phyloP scores from a whole-genome alignment of 2,113 vertebrate species.

The Himantopus leucocephalus region DNA sequence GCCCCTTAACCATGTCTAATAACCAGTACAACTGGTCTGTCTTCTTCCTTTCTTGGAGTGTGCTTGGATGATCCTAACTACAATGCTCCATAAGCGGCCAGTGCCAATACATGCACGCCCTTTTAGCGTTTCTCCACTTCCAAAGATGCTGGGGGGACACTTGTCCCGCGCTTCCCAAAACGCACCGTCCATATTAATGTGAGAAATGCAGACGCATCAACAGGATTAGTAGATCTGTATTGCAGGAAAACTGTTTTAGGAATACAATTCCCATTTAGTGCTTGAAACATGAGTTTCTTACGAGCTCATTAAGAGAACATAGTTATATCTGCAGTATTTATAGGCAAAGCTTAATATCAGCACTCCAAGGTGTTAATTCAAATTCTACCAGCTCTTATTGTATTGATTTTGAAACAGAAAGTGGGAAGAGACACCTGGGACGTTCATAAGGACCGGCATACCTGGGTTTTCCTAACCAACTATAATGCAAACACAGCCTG shows the following conservation, averaged over 20 bases:
- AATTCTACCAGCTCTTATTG: not conserved
- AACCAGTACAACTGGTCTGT: conserved; percentile 55
- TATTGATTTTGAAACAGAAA: not conserved
- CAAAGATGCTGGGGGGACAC: not conserved
- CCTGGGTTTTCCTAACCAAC: not conserved
- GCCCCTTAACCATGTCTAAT: conserved; percentile 36
- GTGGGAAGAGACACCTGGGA: not conserved
- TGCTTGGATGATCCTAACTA: conserved; percentile 31
- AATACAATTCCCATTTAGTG: not conserved
- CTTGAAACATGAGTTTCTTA: not conserved
- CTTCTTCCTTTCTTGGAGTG: conserved; percentile 45
- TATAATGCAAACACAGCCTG: not conserved
- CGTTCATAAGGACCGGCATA: not conserved
- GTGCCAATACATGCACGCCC: conserved; percentile 19
- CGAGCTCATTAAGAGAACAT: not conserved
- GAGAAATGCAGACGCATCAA: not conserved
- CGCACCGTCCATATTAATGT: too few relatives aligned
- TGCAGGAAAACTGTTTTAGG: not conserved
- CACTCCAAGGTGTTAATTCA: not conserved
- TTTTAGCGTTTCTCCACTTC: not conserved
- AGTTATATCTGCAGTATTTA: not conserved
- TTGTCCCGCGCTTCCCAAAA: not conserved
- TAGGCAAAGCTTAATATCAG: not conserved
- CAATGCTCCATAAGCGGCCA: not conserved
- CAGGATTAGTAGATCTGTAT: not conserved